Percentiles rank a stretch among this genome's conserved stretches.
Evolutionary conservation across 2,888 invertebrate species (phyloP).

Genomic region (Agonopterix heracliana): DNA sequence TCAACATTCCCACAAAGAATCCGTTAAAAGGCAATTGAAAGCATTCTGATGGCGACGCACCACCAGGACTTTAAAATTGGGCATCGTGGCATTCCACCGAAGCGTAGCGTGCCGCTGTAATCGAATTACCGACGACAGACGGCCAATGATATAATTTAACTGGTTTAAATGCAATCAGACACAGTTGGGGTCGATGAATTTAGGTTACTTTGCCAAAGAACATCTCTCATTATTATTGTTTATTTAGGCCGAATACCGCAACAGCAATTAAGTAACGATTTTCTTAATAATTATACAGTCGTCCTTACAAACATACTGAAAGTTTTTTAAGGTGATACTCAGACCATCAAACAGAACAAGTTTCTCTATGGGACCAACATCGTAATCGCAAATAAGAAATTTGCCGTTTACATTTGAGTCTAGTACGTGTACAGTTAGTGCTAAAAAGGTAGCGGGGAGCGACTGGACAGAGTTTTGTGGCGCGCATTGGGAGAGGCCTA

Average conservation of each 20-base stretch:
- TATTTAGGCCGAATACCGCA: constrained; percentile 38
- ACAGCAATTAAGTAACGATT: not conserved
- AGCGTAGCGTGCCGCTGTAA: constrained; percentile 49
- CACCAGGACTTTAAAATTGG: constrained; percentile 29
- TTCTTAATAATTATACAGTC: too few species aligned
- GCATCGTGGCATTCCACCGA: constrained; percentile 32
- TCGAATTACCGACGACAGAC: constrained; percentile 61
- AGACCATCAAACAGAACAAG: too few species aligned
- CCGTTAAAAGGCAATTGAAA: constrained; percentile 4
- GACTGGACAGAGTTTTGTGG: too few species aligned
- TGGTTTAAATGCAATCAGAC: constrained; percentile 66
- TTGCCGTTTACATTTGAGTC: too few species aligned
- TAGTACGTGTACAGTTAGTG: too few species aligned
- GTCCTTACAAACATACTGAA: too few species aligned
- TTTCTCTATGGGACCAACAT: too few species aligned
- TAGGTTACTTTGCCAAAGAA: constrained; percentile 51
- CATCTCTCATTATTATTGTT: constrained; percentile 32
- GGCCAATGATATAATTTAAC: constrained; percentile 70
- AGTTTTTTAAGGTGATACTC: too few species aligned
- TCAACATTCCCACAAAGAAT: not conserved
- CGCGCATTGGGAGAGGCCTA: too few species aligned
- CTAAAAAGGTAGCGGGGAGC: too few species aligned
- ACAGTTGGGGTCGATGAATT: constrained; percentile 62
- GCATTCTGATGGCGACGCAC: constrained; percentile 1
- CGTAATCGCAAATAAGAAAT: too few species aligned